phyloP scores from a whole-genome alignment of 2,888 invertebrate genomes.

The Eristalis pertinax region DNA sequence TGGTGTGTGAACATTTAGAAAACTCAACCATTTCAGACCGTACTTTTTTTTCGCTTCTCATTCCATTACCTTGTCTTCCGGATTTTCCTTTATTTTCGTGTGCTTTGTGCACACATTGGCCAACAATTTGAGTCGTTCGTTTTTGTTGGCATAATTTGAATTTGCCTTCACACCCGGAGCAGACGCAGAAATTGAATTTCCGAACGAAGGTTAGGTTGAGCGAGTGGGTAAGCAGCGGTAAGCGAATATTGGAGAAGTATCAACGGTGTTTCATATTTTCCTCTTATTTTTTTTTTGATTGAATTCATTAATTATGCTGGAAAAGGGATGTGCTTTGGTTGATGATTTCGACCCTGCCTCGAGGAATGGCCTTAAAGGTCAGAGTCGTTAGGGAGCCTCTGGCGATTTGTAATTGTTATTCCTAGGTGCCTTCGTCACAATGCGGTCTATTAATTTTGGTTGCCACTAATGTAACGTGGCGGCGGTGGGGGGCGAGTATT shows the following conservation, averaged over 20 bases:
- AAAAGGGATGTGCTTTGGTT: conserved; percentile 6
- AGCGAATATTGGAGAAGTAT: conserved; percentile 15
- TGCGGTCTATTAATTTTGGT: background rate
- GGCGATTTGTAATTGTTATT: conserved; percentile 20
- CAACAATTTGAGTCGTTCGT: conserved; percentile 1
- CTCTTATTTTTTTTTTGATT: background rate
- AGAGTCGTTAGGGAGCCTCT: background rate
- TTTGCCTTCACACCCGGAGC: background rate
- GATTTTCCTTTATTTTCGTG: background rate
- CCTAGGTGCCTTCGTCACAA: background rate
- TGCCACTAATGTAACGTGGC: background rate
- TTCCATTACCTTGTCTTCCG: background rate
- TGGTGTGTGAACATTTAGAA: background rate
- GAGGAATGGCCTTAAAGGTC: conserved; percentile 5
- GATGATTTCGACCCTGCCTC: conserved; percentile 30
- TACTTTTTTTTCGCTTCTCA: background rate
- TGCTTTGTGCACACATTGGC: background rate
- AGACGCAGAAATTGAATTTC: conserved; percentile 22
- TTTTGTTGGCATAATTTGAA: background rate
- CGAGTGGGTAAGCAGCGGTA: conserved; percentile 1
- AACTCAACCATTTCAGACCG: background rate
- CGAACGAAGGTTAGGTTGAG: background rate
- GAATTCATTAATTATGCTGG: conserved; percentile 38
- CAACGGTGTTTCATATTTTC: background rate
- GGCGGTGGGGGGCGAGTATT: background rate